A percentile compares a stretch with the other conserved stretches of the same genome.
Conservation (phyloP, 1,140 invertebrate genomes). For the Bombus vancouverensis region DNA sequence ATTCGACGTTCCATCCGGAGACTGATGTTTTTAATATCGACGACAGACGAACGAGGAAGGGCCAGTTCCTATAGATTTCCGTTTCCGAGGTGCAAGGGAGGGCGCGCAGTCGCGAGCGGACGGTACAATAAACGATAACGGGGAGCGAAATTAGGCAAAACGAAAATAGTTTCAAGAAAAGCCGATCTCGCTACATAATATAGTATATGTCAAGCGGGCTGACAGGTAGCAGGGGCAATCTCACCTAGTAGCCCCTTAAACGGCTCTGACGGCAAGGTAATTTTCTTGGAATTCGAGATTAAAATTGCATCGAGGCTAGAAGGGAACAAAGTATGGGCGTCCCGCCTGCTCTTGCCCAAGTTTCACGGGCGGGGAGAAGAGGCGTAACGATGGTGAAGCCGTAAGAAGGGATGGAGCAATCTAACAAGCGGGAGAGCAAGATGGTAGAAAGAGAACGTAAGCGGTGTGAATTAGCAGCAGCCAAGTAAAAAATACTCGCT, state of each 20-base stretch:
- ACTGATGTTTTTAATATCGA: constrained; percentile 5
- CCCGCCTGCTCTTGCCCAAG: constrained; percentile 41
- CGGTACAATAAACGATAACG: constrained; percentile 40
- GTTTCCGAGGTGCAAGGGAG: too few species aligned
- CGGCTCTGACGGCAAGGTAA: constrained; percentile 81
- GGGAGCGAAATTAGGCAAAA: constrained; percentile 55
- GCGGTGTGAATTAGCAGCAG: constrained; percentile 68
- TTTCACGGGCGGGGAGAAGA: background rate
- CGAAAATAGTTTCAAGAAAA: constrained; percentile 65
- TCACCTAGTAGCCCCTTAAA: constrained; percentile 80
- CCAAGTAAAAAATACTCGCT: constrained; percentile 54
- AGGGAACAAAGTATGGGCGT: constrained; percentile 76
- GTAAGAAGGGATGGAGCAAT: constrained; percentile 53
- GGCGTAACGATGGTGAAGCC: constrained; percentile 17
- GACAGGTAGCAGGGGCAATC: constrained; percentile 80
- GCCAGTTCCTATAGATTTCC: background rate
- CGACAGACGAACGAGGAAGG: background rate
- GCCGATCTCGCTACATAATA: constrained; percentile 65
- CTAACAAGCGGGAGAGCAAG: constrained; percentile 48
- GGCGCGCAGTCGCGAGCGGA: background rate
- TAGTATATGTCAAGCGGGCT: constrained; percentile 73
- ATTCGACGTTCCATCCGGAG: background rate
- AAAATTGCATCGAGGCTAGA: constrained; percentile 79
- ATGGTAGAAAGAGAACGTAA: constrained; percentile 36
- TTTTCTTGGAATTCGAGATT: constrained; percentile 82